Percentiles rank a stretch among this genome's conserved stretches.
Evolutionary conservation across 2,797 vertebrate genomes (phyloP).

Genomic region (Pangasius macronema): DNA sequence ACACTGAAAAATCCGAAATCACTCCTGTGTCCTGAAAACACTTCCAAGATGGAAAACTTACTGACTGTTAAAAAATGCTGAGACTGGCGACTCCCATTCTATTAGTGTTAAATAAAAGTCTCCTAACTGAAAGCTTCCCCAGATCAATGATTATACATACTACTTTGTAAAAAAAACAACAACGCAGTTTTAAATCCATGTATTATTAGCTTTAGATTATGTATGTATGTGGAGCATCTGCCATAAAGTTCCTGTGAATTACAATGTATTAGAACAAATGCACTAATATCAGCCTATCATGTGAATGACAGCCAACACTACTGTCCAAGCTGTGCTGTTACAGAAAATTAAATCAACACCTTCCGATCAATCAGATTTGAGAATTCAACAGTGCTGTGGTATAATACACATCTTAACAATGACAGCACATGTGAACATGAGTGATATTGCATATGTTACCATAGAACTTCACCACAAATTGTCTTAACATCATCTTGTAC

Average conservation of each 20-base stretch:
- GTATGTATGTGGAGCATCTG: neutral
- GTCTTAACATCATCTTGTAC: neutral
- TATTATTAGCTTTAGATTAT: neutral
- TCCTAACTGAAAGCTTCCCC: too few species aligned
- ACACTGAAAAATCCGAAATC: neutral
- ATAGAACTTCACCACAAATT: neutral
- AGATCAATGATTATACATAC: too few species aligned
- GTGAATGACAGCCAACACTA: too few species aligned
- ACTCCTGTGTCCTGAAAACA: neutral
- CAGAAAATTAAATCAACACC: too few species aligned
- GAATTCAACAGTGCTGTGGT: too few species aligned
- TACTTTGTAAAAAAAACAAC: neutral
- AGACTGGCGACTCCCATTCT: neutral
- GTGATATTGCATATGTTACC: neutral
- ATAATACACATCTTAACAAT: neutral
- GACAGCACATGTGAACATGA: neutral
- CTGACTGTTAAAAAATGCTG: neutral
- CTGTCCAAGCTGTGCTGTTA: too few species aligned
- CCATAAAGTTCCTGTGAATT: neutral
- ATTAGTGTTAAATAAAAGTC: neutral
- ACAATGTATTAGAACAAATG: too few species aligned
- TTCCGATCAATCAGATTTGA: too few species aligned
- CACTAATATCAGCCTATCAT: too few species aligned
- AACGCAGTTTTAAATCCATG: neutral
- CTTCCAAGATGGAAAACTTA: neutral